phyloP scores from a whole-genome alignment of 2,113 vertebrate species.

The Mastomys natalensis region DNA sequence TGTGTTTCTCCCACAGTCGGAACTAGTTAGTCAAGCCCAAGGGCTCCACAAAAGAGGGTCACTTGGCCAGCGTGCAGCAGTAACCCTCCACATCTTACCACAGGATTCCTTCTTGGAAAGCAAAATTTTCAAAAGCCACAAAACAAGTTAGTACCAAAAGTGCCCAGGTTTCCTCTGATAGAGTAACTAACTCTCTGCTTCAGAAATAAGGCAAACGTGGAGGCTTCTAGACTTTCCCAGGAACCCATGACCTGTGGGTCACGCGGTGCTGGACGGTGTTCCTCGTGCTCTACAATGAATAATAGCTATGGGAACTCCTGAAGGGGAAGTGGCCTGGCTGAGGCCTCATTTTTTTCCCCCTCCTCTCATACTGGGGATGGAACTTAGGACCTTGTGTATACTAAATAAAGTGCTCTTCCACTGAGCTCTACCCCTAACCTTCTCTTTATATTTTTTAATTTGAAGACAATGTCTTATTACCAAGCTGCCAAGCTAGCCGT shows the following conservation, averaged over 20 bases:
- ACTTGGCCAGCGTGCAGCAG: fast-evolving
- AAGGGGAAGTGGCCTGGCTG: background rate
- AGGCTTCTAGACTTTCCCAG: background rate
- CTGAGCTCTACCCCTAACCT: background rate
- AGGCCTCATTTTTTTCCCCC: background rate
- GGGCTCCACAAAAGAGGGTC: background rate
- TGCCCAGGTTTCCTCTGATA: background rate
- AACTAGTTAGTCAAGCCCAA: background rate
- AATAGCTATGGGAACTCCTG: background rate
- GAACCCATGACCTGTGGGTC: background rate
- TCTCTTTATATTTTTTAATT: background rate
- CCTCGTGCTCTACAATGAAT: background rate
- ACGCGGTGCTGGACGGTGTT: background rate
- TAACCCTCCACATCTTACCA: fast-evolving
- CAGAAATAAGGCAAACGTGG: background rate
- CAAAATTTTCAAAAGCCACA: background rate
- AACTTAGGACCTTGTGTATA: background rate
- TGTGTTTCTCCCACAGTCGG: fast-evolving
- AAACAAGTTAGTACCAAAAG: background rate
- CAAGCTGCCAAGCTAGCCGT: background rate
- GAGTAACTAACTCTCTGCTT: background rate
- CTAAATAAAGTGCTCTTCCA: background rate
- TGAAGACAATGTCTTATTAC: background rate
- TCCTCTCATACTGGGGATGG: background rate
- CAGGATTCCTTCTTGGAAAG: fast-evolving